Percentiles rank a stretch among this genome's conserved stretches.
Conservation (phyloP, 2,888 invertebrate genomes). For the Tipula vernalis region DNA sequence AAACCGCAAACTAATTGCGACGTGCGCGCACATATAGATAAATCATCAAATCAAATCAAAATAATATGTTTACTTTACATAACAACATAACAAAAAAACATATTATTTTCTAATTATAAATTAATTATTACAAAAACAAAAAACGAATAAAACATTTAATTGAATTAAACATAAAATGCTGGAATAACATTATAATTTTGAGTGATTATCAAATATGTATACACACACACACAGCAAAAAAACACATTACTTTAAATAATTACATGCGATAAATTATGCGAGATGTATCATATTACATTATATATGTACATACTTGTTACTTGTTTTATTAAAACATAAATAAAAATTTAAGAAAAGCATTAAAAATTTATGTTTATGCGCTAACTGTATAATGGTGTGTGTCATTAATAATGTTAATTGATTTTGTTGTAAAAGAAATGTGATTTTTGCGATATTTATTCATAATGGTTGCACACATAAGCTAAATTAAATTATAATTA, state of each 20-base stretch:
- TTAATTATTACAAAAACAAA: neutral
- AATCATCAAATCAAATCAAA: neutral
- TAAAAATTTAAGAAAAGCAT: neutral
- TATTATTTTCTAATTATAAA: neutral
- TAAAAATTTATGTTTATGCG: neutral
- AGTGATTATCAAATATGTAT: neutral
- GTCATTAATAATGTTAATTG: neutral
- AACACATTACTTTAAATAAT: neutral
- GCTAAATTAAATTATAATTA: neutral
- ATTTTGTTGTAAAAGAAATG: neutral
- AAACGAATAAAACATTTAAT: neutral
- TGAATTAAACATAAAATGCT: neutral
- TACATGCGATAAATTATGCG: neutral
- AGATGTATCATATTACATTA: neutral
- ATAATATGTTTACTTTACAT: neutral
- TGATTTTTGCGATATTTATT: neutral
- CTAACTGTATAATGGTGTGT: neutral
- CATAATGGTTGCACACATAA: neutral
- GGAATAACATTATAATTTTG: neutral
- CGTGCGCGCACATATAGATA: neutral
- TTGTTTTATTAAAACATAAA: neutral
- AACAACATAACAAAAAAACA: neutral
- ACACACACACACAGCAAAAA: neutral
- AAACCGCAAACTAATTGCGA: neutral
- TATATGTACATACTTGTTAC: neutral